These are phyloP conservation scores for Coluber constrictor DNA, from an alignment of 2,797 vertebrate genomes.

Conservation along the genomic window DNA sequence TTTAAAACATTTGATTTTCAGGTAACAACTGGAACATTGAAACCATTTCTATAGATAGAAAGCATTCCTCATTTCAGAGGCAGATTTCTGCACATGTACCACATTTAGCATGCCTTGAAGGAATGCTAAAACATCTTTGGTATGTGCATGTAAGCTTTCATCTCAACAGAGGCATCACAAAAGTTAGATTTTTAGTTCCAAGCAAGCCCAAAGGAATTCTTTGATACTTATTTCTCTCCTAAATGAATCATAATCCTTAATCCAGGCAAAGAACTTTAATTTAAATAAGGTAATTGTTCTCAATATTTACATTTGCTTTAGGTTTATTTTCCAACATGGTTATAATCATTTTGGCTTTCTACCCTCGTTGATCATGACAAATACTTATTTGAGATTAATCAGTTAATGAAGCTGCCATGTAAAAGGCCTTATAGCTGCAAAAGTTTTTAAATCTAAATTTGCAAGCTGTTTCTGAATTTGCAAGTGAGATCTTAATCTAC, in stretches of 20 bases:
- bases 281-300: not conserved
- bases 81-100: slow-evolving; percentile 1
- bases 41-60: not conserved
- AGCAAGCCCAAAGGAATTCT: not conserved
- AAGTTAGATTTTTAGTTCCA: slow-evolving; percentile 28
- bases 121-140: slow-evolving; percentile 44
- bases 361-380: not conserved
- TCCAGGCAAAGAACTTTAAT: not conserved
- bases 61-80: not conserved
- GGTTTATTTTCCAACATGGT: not conserved
- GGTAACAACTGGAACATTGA: not conserved
- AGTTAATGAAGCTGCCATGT: not conserved
- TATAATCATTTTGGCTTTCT: not conserved
- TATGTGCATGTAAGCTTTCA: slow-evolving; percentile 40
- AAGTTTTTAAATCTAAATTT: not conserved
- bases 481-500: not conserved
- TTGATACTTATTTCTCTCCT: not conserved
- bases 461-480: not conserved
- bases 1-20: not conserved
- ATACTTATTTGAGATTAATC: not conserved
- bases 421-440: not conserved
- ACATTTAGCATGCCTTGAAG: slow-evolving; percentile 49
- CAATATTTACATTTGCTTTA: not conserved
- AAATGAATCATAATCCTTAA: not conserved
- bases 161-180: slow-evolving; percentile 50